phyloP scores from a whole-genome alignment of 2,113 vertebrate genomes.

The Meriones unguiculatus region DNA sequence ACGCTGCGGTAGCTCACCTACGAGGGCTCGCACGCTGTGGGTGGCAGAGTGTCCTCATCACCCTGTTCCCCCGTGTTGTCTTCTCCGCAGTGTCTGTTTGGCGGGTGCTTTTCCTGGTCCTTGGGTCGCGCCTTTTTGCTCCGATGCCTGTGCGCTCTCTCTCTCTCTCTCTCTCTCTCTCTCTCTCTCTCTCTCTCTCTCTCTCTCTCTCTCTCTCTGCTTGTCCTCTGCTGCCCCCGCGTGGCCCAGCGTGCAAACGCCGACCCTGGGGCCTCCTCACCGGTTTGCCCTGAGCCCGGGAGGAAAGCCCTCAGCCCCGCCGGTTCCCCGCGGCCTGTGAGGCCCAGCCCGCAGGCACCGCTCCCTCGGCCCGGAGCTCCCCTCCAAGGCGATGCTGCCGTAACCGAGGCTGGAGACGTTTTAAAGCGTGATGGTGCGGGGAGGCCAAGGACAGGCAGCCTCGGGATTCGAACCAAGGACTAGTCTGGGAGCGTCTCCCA shows the following conservation, averaged over 20 bases:
- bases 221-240: conserved; percentile 72
- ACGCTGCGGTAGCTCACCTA: not conserved
- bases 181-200: too few species aligned
- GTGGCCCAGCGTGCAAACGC: not conserved
- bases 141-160: too few species aligned
- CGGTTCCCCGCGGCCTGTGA: not conserved
- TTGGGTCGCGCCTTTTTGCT: not conserved
- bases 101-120: not conserved
- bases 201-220: not conserved
- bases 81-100: not conserved
- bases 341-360: too few species aligned
- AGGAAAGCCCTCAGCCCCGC: not conserved
- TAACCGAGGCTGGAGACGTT: not conserved
- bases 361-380: not conserved
- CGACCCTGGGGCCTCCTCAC: not conserved
- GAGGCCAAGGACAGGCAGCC: not conserved
- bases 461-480: not conserved
- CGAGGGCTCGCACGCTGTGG: not conserved
- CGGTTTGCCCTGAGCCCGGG: not conserved
- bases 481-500: not conserved
- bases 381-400: too few species aligned
- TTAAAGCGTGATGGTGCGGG: not conserved
- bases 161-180: too few species aligned
- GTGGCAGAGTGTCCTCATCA: not conserved
- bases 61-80: not conserved